A percentile compares a stretch with the other conserved stretches of the same genome.
Evolutionary conservation across 2,797 vertebrate species (phyloP).

Genomic region (Epinephelus coioides): DNA sequence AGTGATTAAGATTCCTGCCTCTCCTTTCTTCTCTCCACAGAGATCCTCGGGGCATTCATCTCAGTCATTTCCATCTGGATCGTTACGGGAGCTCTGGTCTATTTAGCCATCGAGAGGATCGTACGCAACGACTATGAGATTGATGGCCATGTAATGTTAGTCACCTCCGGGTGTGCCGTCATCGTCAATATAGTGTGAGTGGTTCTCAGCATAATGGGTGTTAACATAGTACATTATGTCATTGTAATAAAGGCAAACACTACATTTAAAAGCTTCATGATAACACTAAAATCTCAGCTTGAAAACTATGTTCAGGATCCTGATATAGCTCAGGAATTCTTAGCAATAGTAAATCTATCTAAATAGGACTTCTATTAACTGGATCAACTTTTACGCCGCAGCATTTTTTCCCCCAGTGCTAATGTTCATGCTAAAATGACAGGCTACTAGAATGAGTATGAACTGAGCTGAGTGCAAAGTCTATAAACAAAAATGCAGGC

Average conservation of each 20-base stretch:
- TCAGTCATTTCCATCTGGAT: slow-evolving; percentile 97
- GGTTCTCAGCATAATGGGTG: neutral
- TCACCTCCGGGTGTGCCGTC: slow-evolving; percentile 92
- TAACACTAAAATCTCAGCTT: neutral
- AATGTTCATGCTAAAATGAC: no score
- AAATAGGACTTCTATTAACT: no score
- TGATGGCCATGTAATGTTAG: slow-evolving; percentile 92
- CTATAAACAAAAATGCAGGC: no score
- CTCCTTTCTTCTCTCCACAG: slow-evolving; percentile 74
- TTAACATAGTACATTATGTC: neutral
- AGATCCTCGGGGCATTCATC: slow-evolving; percentile 93
- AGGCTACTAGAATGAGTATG: no score
- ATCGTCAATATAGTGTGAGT: slow-evolving; percentile 93
- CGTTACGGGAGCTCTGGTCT: slow-evolving; percentile 93
- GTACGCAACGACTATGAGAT: slow-evolving; percentile 95
- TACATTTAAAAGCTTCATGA: neutral
- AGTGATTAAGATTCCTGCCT: neutral
- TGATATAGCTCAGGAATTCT: no score
- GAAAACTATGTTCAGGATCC: no score
- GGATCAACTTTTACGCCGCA: no score
- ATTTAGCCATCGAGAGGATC: slow-evolving; percentile 93
- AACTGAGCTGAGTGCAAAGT: no score
- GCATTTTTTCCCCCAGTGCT: no score
- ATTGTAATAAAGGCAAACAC: neutral
- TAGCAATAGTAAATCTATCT: no score